Conservation (phyloP, 1,140 invertebrate species). For the Atta texana region DNA sequence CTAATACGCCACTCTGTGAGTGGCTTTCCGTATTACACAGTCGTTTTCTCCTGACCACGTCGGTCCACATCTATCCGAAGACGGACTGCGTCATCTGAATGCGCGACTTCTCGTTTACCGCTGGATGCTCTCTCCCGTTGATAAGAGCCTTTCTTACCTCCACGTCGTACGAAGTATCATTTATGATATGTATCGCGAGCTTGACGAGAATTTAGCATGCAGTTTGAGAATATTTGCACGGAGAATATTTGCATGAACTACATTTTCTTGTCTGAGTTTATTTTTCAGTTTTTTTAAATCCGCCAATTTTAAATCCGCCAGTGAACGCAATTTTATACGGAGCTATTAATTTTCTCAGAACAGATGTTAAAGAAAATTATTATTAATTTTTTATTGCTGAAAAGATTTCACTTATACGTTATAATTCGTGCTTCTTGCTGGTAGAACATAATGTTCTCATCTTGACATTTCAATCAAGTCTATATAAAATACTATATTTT, state of each 20-base stretch:
- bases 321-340: neutral
- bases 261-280: neutral
- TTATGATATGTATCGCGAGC: slow-evolving; percentile 40
- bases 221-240: slow-evolving; percentile 19
- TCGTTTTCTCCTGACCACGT: slow-evolving; percentile 29
- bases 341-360: neutral
- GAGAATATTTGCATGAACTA: neutral
- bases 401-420: neutral
- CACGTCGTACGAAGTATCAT: slow-evolving; percentile 12
- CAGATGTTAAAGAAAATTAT: neutral
- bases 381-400: neutral
- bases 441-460: too few relatives aligned
- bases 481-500: too few relatives aligned
- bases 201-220: slow-evolving; percentile 49
- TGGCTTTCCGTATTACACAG: slow-evolving; percentile 22
- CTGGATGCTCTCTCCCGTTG: slow-evolving; percentile 47
- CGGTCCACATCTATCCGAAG: slow-evolving; percentile 59
- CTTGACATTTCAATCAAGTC: too few relatives aligned
- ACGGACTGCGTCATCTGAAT: slow-evolving; percentile 57
- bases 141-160: slow-evolving; percentile 38
- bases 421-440: too few relatives aligned
- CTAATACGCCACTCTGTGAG: slow-evolving; percentile 14
- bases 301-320: neutral
- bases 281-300: neutral
- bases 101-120: slow-evolving; percentile 34